Conservation (phyloP, 2,888 invertebrate species). For the Phortica okadai region DNA sequence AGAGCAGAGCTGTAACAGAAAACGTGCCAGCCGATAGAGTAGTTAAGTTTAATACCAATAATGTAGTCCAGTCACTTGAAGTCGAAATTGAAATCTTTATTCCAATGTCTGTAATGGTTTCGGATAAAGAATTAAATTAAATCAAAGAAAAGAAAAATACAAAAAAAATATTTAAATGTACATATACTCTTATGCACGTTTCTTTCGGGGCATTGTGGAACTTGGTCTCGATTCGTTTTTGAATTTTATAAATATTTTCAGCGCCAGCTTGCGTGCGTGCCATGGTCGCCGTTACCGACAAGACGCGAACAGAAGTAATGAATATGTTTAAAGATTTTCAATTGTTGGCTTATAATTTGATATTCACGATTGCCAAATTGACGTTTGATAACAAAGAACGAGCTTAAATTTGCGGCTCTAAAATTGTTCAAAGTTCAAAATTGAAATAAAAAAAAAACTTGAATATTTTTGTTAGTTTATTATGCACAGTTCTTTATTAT, state of each 20-base stretch:
- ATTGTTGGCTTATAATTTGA: neutral
- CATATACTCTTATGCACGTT: slow-evolving; percentile 60
- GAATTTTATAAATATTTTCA: neutral
- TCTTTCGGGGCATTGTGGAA: slow-evolving; percentile 37
- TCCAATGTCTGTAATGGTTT: slow-evolving; percentile 63
- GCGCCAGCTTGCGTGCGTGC: no score
- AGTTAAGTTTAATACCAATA: slow-evolving; percentile 8
- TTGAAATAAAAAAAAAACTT: slow-evolving; percentile 2
- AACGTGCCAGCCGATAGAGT: slow-evolving; percentile 13
- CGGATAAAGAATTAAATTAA: slow-evolving; percentile 51
- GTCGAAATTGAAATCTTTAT: slow-evolving; percentile 63
- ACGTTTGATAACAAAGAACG: neutral
- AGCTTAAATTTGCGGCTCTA: neutral
- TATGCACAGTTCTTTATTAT: slow-evolving; percentile 55
- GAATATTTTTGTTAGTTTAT: slow-evolving; percentile 62
- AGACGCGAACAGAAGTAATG: neutral
- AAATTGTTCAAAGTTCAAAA: neutral
- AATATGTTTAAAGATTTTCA: slow-evolving; percentile 1
- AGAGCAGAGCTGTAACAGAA: neutral
- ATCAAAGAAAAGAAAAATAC: slow-evolving; percentile 41
- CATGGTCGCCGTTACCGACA: neutral
- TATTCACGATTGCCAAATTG: neutral
- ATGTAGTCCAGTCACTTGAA: slow-evolving; percentile 14
- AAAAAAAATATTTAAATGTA: slow-evolving; percentile 67
- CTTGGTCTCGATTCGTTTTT: slow-evolving; percentile 16